Percentiles rank a stretch among this genome's conserved stretches.
These are phyloP conservation scores for Pelvicachromis taeniatus DNA, from an alignment of 2,113 vertebrate genomes.

Conservation along the genomic window DNA sequence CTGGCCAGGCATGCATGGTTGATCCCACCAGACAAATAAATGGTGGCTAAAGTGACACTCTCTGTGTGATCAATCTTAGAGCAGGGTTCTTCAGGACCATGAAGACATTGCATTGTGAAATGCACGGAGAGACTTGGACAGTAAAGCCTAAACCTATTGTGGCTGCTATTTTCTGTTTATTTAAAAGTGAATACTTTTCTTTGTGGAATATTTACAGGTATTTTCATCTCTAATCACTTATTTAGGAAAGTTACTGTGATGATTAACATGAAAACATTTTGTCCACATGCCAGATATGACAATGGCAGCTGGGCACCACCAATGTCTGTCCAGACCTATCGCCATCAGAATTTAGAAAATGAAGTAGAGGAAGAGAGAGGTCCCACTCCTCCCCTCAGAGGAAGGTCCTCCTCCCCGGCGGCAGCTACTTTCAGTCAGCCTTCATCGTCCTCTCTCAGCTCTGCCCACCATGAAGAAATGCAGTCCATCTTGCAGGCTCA, in stretches of 20 bases:
- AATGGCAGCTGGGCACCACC: conserved; percentile 89
- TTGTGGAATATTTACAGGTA: neutral
- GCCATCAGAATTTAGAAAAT: conserved; percentile 89
- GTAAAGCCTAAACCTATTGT: neutral
- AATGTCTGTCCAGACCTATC: conserved; percentile 88
- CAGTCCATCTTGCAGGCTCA: conserved; percentile 95
- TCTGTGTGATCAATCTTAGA: neutral
- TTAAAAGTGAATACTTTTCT: neutral
- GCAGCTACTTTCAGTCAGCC: conserved; percentile 84
- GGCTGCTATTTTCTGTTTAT: neutral
- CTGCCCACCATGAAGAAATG: conserved; percentile 92
- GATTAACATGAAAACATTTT: neutral
- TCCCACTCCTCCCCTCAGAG: conserved; percentile 92
- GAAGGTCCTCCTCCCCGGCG: conserved; percentile 88
- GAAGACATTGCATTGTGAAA: neutral
- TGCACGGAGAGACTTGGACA: neutral
- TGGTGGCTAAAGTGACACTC: neutral
- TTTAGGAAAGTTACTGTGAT: neutral
- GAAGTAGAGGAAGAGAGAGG: conserved; percentile 88
- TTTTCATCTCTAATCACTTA: neutral
- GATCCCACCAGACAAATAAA: neutral
- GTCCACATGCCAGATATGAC: conserved; percentile 77
- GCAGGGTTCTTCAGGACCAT: neutral
- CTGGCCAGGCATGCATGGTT: neutral
- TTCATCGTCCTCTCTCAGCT: conserved; percentile 88